These are phyloP conservation scores for Cacoxenus indagator DNA, from an alignment of 2,888 invertebrate genomes.

Conservation along the genomic window DNA sequence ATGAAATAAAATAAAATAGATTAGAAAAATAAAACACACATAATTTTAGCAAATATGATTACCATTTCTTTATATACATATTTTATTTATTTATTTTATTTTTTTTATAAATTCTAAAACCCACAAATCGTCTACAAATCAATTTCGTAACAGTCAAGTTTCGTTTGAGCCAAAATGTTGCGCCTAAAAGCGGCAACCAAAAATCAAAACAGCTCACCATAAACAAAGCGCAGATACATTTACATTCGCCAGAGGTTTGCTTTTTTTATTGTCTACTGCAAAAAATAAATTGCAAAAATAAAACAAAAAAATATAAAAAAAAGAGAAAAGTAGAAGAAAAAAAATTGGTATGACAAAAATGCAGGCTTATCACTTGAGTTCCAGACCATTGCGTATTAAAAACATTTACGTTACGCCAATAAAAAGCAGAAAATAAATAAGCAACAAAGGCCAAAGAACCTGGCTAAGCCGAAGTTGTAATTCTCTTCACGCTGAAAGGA, in stretches of 20 bases:
- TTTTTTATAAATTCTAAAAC: neutral
- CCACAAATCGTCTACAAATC: neutral
- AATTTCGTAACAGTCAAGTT: neutral
- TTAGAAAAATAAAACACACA: neutral
- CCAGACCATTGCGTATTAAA: constrained; percentile 63
- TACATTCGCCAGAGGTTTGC: neutral
- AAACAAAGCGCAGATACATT: neutral
- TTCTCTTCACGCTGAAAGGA: too few species aligned
- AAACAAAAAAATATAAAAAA: neutral
- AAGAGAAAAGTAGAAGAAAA: constrained; percentile 20
- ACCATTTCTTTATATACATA: too few species aligned
- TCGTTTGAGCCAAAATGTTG: neutral
- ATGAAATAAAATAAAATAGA: neutral
- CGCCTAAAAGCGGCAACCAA: neutral
- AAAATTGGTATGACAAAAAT: constrained; percentile 24
- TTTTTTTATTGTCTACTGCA: neutral
- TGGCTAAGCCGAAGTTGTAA: too few species aligned
- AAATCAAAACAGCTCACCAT: constrained; percentile 15
- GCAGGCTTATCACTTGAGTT: constrained; percentile 58
- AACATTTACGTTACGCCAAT: constrained; percentile 61
- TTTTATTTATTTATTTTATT: too few species aligned
- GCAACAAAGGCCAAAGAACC: neutral
- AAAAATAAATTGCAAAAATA: constrained; percentile 3
- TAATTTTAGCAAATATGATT: neutral
- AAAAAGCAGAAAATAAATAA: constrained; percentile 35